Evolutionary conservation across 2,888 invertebrate species (phyloP).

Genomic region (Argyra leucocephala): DNA sequence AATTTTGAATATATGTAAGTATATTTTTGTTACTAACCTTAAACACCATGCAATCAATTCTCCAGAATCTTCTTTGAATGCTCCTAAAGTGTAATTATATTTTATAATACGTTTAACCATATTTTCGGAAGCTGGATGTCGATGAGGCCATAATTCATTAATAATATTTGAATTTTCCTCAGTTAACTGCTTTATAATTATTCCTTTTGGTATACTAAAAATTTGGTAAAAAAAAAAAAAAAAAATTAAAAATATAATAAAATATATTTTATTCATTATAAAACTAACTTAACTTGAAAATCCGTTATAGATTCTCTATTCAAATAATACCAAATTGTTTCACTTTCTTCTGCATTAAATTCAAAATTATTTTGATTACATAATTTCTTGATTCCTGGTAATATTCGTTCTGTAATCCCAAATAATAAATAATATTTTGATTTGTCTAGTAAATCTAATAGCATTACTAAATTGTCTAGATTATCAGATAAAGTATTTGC

Average conservation of each 20-base stretch:
- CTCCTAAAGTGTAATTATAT: conserved; percentile 24
- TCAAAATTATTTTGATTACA: not conserved
- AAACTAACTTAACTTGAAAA: conserved; percentile 6
- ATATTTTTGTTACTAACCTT: conserved; percentile 17
- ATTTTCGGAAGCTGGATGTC: conserved; percentile 23
- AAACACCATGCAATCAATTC: conserved; percentile 26
- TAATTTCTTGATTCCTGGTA: not conserved
- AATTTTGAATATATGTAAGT: not conserved
- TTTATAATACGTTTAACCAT: conserved; percentile 22
- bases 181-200: conserved; percentile 16
- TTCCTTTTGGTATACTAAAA: conserved; percentile 14
- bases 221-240: conserved; percentile 9
- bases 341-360: not conserved
- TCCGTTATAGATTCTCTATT: not conserved
- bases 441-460: not conserved
- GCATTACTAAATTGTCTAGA: not conserved
- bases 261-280: not conserved
- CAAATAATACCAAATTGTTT: not conserved
- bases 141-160: conserved; percentile 34
- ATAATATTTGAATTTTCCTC: conserved; percentile 27
- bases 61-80: conserved; percentile 20
- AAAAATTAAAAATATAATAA: not conserved
- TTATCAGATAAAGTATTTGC: not conserved
- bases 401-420: not conserved
- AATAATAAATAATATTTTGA: not conserved